Evolutionary conservation across 1,140 invertebrate genomes (phyloP), one percentile per base, ranked within the genome.

Genomic region (Argopecten irradians): DNA sequence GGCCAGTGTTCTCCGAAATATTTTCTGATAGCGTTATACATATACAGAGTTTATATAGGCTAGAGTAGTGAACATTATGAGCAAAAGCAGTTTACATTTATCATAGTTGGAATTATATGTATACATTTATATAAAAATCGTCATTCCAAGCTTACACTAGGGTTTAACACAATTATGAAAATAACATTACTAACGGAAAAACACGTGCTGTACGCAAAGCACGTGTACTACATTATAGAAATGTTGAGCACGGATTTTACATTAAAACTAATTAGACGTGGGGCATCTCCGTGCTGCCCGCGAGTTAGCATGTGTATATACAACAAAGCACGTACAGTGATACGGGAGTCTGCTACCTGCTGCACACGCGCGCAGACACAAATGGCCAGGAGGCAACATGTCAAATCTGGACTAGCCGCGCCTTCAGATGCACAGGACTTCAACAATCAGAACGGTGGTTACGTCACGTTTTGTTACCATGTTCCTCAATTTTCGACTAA

Each of bases 171-270:
- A n/a, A n/a, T 28, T 28, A 71, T 28, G 2, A 71, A 28, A 3
- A 28, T 71, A 5, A 71, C 22, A 16, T 71, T 16, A 71, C n/a
- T 71, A n/a, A 0, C 55, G n/a, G 14, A 71, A 71, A 71, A 71
- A 11, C 43, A 71, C 55, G n/a, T 71, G 55, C 22, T n/a, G n/a
- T n/a, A 3, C 28, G 55, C 28, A 28, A 71, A 5, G n/a, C 55
- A 71, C 55, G 55, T 71, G 55, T 71, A 71, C 28, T 71, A n/a
- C n/a, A 71, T 71, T 71, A 71, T 71, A 71, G 22, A 71, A 71
- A 71, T 71, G 55, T 71, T 28, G 55, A 71, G 22, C 22, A 71
- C n/a, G n/a, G 55, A 71, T 71, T 71, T 71, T 16, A 28, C n/a
- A 28, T 71, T 28, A 71, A 8, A n/a, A 16, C 7, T n/a, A 28